Base-by-base conservation (phyloP, 1,140 invertebrate genomes). In the Fopius arisanus region DNA sequence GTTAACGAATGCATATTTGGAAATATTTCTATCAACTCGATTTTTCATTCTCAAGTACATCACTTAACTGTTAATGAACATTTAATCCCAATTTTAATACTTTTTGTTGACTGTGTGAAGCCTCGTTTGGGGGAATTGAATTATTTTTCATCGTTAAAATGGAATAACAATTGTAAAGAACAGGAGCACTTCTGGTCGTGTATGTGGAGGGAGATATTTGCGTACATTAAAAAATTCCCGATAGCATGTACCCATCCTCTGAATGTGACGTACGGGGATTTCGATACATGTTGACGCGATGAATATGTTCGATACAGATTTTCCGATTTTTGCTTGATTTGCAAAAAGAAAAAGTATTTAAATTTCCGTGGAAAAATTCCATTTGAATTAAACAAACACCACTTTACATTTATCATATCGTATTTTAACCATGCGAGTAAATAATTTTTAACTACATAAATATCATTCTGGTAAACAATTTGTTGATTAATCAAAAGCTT, bases 241-340 rank as follows among this genome's bases (percentile, higher is more conserved):
- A 54, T 54, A 54, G 21, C 16, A 28, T 51, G 43, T 14, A 19
- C 43, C 43, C 54, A n/a, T 2, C 23, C 23, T 2, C 54, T 59
- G 19, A 23, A 59, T 28, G 23, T 23, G 7, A 59, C 23, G 26
- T 59, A 21, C 54, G 21, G 19, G 54, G 23, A 59, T 59, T 59
- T 26, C 54, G 54, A 59, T 59, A 59, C 54, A 59, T 28, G 43
- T 51, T 51, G 54, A 59, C 54, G 14, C 23, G 54, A 59, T 59
- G 54, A 59, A 59, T 59, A 28, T 59, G 23, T 23, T 23, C 54
- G 10, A 23, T 59, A 59, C 10, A 23, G 14, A 59, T 26, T 59
- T 28, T 26, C 2, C 19, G 54, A 28, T 1, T 59, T 9, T 59
- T 23, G 6, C 2, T 59, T 59, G 14, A 48, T 48, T 1, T 12